Evolutionary conservation across 2,888 invertebrate genomes (phyloP).

Genomic region (Athalia rosae): DNA sequence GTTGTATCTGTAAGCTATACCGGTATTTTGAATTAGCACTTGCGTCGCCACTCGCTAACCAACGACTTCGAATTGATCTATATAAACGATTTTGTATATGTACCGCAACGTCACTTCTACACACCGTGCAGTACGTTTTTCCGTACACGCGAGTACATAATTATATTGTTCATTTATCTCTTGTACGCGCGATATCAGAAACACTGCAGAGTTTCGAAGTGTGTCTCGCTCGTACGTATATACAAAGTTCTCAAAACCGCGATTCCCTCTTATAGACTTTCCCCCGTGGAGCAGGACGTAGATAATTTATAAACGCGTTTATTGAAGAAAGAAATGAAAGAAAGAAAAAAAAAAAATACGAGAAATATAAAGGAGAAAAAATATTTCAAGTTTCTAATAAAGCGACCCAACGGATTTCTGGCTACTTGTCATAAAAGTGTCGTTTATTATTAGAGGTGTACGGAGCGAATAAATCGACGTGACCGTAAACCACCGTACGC

Average conservation of each 20-base stretch:
- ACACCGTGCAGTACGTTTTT: no score
- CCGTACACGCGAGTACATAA: no score
- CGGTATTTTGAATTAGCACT: not conserved
- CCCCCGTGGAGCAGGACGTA: no score
- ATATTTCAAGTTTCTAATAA: not conserved
- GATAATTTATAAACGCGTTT: no score
- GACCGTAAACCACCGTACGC: not conserved
- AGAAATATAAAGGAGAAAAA: no score
- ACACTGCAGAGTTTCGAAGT: no score
- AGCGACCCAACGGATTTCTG: not conserved
- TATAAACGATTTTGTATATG: not conserved
- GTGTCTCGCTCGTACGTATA: no score
- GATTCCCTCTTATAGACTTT: no score
- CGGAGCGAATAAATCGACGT: slow-evolving; percentile 2
- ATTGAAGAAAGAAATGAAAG: slow-evolving; percentile 53
- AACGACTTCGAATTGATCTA: slow-evolving; percentile 15
- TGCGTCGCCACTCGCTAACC: not conserved
- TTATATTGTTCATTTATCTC: no score
- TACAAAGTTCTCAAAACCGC: no score
- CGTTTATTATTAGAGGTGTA: not conserved
- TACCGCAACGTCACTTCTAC: not conserved
- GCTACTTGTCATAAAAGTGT: not conserved
- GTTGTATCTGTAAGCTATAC: slow-evolving; percentile 41
- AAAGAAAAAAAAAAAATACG: no score
- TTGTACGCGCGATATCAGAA: no score